Evolutionary conservation across 2,797 vertebrate species (phyloP).

Genomic region (Chelon auratus): DNA sequence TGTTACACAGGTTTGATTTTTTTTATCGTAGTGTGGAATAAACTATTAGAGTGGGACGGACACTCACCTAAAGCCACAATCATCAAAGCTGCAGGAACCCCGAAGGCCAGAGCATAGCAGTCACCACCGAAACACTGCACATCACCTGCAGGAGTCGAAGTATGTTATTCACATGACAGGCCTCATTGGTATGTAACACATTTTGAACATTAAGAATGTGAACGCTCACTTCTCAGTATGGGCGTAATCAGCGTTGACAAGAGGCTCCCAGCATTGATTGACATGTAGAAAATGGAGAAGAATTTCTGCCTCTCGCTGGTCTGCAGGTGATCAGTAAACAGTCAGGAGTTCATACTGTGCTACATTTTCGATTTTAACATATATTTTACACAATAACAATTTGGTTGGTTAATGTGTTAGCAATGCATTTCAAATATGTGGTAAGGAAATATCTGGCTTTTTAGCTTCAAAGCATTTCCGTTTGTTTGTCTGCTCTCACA

Average conservation of each 20-base stretch:
- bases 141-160: slow-evolving; percentile 84
- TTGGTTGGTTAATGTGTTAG: no score
- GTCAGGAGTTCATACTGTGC: not conserved
- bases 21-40: no score
- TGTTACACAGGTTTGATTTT: no score
- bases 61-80: slow-evolving; percentile 91
- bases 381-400: no score
- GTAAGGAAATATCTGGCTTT: not conserved
- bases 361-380: no score
- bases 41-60: not conserved
- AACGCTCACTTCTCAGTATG: slow-evolving; percentile 90
- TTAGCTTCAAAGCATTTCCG: not conserved
- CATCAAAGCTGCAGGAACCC: slow-evolving; percentile 94
- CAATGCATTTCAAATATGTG: no score
- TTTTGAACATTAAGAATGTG: not conserved
- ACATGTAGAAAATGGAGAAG: slow-evolving; percentile 98
- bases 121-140: slow-evolving; percentile 94
- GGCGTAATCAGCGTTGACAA: slow-evolving; percentile 95
- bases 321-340: slow-evolving; percentile 71
- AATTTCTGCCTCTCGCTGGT: slow-evolving; percentile 90
- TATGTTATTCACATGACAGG: not conserved
- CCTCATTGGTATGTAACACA: accelerated
- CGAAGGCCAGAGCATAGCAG: slow-evolving; percentile 96
- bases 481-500: slow-evolving; percentile 1
- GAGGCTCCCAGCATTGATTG: slow-evolving; percentile 96